Conservation (phyloP, 2,888 invertebrate species). For the Globia sparganii region DNA sequence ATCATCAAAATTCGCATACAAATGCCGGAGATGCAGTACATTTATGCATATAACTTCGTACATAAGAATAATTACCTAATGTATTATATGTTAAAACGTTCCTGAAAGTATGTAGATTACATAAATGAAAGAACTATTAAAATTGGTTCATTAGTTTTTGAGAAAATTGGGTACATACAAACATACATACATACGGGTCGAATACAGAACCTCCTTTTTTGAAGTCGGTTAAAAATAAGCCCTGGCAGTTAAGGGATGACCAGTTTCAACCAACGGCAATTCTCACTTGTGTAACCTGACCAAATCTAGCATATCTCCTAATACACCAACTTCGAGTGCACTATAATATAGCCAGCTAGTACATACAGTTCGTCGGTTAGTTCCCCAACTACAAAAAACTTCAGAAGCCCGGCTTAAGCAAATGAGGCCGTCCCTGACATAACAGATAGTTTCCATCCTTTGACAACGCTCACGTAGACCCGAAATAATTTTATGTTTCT, state of each 20-base stretch:
- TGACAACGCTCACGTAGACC: conserved; percentile 7
- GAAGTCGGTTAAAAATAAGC: too few relatives aligned
- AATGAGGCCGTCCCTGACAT: conserved; percentile 17
- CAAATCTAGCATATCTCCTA: conserved; percentile 11
- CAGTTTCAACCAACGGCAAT: neutral
- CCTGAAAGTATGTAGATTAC: too few relatives aligned
- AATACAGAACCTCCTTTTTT: too few relatives aligned
- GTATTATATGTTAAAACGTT: too few relatives aligned
- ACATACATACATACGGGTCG: too few relatives aligned
- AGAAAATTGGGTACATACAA: too few relatives aligned
- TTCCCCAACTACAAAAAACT: conserved; percentile 42
- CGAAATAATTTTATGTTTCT: conserved; percentile 24
- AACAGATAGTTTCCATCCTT: conserved; percentile 35
- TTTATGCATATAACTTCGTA: too few relatives aligned
- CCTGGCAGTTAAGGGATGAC: neutral
- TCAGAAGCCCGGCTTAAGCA: conserved; percentile 13
- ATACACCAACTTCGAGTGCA: conserved; percentile 31
- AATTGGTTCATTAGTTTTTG: too few relatives aligned
- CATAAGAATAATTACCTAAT: too few relatives aligned
- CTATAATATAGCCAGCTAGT: conserved; percentile 16
- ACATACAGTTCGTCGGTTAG: conserved; percentile 12
- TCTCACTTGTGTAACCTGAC: conserved; percentile 13
- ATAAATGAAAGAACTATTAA: too few relatives aligned
- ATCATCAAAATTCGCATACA: too few relatives aligned
- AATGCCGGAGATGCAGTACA: too few relatives aligned